Evolutionary conservation across 2,113 vertebrate genomes (phyloP).

Genomic region (Dascyllus trimaculatus): DNA sequence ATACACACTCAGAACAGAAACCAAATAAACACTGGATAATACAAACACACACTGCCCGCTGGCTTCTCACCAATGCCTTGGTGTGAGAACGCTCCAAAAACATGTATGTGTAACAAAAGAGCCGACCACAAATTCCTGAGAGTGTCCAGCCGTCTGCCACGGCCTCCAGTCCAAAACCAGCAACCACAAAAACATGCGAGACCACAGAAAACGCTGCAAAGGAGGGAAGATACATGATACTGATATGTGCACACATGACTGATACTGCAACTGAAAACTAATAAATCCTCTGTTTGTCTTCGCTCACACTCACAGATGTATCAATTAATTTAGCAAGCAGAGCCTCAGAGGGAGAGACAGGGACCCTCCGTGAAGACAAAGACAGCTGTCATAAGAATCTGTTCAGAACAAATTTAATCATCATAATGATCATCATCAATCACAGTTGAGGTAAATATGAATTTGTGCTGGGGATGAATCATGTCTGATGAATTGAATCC

Average conservation of each 20-base stretch:
- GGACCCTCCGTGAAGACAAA: slow-evolving; percentile 41
- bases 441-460: slow-evolving; percentile 69
- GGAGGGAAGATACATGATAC: slow-evolving; percentile 1
- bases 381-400: slow-evolving; percentile 54
- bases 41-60: slow-evolving; percentile 36
- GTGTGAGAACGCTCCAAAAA: slow-evolving; percentile 47
- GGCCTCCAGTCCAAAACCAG: slow-evolving; percentile 42
- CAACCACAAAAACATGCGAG: slow-evolving; percentile 43
- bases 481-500: slow-evolving; percentile 70
- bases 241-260: slow-evolving; percentile 2
- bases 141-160: slow-evolving; percentile 30
- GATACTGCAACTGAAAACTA: not conserved
- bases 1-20: slow-evolving; percentile 43
- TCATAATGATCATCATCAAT: slow-evolving; percentile 73
- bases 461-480: slow-evolving; percentile 67
- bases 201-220: slow-evolving; percentile 42
- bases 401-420: slow-evolving; percentile 66
- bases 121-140: slow-evolving; percentile 46
- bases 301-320: slow-evolving; percentile 1
- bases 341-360: slow-evolving; percentile 14
- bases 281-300: slow-evolving; percentile 10
- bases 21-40: slow-evolving; percentile 54
- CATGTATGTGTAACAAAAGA: slow-evolving; percentile 49
- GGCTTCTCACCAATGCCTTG: slow-evolving; percentile 18
- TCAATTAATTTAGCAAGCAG: slow-evolving; percentile 24